These are phyloP conservation scores for Drosophila rufa DNA, from an alignment of 1,140 invertebrate species.

Conservation along the genomic window DNA sequence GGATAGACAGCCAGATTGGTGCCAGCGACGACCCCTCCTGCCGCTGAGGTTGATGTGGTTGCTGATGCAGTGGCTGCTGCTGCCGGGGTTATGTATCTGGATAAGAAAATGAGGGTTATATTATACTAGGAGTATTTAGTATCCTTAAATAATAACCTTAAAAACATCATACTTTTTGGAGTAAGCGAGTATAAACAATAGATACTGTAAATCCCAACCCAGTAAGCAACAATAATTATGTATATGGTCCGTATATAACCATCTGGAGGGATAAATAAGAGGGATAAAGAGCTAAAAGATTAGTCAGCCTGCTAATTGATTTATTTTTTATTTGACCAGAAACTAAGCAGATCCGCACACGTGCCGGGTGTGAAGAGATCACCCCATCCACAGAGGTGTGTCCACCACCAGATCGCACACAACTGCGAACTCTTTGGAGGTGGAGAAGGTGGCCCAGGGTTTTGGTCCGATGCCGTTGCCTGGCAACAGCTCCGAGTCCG, in stretches of 20 bases:
- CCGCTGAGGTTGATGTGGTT: constrained; percentile 51
- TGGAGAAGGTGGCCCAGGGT: constrained; percentile 33
- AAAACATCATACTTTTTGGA: no score
- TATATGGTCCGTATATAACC: background rate
- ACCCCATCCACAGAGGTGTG: constrained; percentile 38
- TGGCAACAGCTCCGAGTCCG: constrained; percentile 49
- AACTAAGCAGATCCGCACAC: constrained; percentile 34
- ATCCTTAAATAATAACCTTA: background rate
- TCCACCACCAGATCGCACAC: constrained; percentile 55
- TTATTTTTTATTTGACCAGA: constrained; percentile 75
- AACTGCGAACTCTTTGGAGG: constrained; percentile 67
- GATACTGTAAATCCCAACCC: no score
- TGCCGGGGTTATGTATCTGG: constrained; percentile 78
- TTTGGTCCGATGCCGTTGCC: constrained; percentile 10
- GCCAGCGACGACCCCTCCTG: constrained; percentile 33
- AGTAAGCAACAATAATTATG: constrained; percentile 1
- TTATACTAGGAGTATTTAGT: background rate
- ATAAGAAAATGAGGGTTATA: background rate
- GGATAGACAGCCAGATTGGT: constrained; percentile 78
- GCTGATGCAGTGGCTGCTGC: constrained; percentile 70
- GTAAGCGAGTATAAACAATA: background rate
- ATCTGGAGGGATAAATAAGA: constrained; percentile 28
- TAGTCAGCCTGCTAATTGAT: constrained; percentile 76
- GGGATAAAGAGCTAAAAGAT: constrained; percentile 23
- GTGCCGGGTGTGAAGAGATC: constrained; percentile 65